Conservation (phyloP, 2,888 invertebrate species). For the Amorpha juglandis region DNA sequence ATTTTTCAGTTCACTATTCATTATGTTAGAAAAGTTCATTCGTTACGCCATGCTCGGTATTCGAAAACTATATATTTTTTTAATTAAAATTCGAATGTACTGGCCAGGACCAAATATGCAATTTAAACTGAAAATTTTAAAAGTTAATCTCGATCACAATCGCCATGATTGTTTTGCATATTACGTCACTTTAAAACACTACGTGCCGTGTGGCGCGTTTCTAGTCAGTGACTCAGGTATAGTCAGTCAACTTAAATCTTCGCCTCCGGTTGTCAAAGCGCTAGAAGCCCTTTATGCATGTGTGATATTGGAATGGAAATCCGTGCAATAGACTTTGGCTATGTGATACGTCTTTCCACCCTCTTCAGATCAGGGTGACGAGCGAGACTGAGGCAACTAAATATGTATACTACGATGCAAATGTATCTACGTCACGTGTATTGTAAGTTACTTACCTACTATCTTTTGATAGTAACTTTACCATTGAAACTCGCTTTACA, state of each 20-base stretch:
- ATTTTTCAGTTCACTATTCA: too few relatives aligned
- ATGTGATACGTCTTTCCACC: background rate
- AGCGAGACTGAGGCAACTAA: too few relatives aligned
- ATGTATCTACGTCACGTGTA: too few relatives aligned
- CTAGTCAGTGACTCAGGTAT: background rate
- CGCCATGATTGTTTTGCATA: background rate
- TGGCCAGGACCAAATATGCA: background rate
- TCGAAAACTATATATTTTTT: too few relatives aligned
- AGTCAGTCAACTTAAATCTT: background rate
- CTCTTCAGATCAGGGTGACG: background rate
- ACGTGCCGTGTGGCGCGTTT: background rate
- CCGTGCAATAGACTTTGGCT: background rate
- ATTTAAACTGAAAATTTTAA: too few relatives aligned
- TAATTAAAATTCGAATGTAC: background rate
- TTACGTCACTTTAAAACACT: background rate
- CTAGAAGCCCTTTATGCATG: background rate
- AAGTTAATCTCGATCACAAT: background rate
- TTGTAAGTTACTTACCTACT: too few relatives aligned
- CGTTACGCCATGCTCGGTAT: too few relatives aligned
- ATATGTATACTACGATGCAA: too few relatives aligned
- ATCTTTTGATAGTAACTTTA: too few relatives aligned
- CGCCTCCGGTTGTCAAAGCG: slow-evolving; percentile 11
- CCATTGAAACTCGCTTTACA: too few relatives aligned
- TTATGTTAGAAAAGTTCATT: too few relatives aligned
- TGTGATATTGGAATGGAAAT: slow-evolving; percentile 16